Conservation (phyloP, 2,113 vertebrate genomes). For the Eurypyga helias region DNA sequence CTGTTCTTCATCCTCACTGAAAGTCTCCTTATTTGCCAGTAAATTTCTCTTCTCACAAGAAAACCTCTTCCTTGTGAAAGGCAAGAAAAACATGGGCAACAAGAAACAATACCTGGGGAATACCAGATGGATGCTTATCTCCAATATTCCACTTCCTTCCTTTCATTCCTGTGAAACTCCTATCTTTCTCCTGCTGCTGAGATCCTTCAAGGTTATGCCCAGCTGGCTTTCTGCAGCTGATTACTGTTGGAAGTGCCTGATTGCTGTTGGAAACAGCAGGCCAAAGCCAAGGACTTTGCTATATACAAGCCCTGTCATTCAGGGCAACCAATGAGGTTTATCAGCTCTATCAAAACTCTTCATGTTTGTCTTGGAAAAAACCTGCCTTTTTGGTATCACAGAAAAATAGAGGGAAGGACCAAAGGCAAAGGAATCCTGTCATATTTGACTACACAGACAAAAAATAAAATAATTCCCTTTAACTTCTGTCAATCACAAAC, state of each 20-base stretch:
- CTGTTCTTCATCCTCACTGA: background rate
- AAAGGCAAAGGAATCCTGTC: background rate
- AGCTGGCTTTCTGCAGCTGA: background rate
- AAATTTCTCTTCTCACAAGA: background rate
- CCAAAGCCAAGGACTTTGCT: background rate
- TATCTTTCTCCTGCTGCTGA: background rate
- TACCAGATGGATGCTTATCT: background rate
- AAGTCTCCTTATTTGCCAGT: background rate
- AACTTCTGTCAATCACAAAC: background rate
- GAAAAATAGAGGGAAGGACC: background rate
- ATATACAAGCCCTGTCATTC: background rate
- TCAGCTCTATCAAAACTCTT: background rate
- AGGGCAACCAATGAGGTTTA: background rate
- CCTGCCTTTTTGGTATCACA: background rate
- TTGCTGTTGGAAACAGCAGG: background rate
- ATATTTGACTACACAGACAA: background rate
- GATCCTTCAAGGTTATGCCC: background rate
- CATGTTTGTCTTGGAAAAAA: background rate
- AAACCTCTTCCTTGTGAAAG: background rate
- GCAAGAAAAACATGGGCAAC: background rate
- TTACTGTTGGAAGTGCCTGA: background rate
- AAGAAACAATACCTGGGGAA: background rate
- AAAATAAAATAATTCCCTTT: background rate
- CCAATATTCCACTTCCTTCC: background rate
- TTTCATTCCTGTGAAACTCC: background rate